Percentiles rank a stretch among this genome's conserved stretches.
Evolutionary conservation across 2,113 vertebrate species (phyloP).

Genomic region (Willisornis vidua): DNA sequence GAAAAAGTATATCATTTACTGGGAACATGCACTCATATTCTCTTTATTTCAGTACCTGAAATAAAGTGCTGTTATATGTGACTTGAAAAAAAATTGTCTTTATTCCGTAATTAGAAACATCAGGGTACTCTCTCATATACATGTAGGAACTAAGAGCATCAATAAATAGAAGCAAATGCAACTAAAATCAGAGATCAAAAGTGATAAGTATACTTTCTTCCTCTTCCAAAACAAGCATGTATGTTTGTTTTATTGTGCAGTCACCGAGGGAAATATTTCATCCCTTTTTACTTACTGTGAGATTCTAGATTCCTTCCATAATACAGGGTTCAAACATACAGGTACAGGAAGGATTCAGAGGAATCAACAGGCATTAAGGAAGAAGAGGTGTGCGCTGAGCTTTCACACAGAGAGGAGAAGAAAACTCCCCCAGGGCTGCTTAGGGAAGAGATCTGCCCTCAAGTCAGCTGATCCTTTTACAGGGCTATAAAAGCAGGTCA

Average conservation of each 20-base stretch:
- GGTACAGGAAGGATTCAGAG: slow-evolving; percentile 24
- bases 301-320: not conserved
- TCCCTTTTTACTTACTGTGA: not conserved
- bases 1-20: not conserved
- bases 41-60: not conserved
- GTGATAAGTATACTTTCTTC: not conserved
- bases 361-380: not conserved
- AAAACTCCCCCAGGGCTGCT: not conserved
- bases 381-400: not conserved
- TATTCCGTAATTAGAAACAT: not conserved
- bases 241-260: not conserved
- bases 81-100: not conserved
- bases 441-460: slow-evolving; percentile 20
- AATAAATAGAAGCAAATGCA: not conserved
- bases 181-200: not conserved
- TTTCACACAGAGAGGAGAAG: not conserved
- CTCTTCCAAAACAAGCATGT: not conserved
- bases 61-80: not conserved
- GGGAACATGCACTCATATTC: not conserved
- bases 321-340: not conserved
- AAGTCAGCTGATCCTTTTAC: slow-evolving; percentile 44
- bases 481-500: slow-evolving; percentile 49
- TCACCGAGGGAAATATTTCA: not conserved
- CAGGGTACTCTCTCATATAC: not conserved
- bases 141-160: not conserved